These are phyloP conservation scores for Pocillopora damicornis DNA, from an alignment of 64 coral and sea anemone genomes.

Conservation along the genomic window DNA sequence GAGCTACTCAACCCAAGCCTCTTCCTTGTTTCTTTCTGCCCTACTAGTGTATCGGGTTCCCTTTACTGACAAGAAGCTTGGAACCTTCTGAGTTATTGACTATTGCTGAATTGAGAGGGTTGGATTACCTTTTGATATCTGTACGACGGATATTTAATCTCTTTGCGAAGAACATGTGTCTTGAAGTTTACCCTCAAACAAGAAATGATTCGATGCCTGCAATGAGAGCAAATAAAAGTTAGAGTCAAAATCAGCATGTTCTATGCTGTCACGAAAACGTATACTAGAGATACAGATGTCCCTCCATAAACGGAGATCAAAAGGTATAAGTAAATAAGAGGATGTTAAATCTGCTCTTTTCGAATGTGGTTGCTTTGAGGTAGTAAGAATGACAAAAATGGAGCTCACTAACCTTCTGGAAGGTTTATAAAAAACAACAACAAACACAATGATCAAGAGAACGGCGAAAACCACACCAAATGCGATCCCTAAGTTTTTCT, in stretches of 20 bases:
- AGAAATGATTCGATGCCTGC: conserved; percentile 24
- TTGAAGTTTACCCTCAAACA: conserved; percentile 30
- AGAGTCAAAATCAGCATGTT: not conserved
- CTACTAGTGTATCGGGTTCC: too few species aligned
- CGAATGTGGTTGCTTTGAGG: too few species aligned
- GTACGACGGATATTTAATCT: conserved; percentile 4
- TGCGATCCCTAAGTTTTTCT: conserved; percentile 9
- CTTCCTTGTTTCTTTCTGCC: too few species aligned
- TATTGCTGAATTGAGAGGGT: not conserved
- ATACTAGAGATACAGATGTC: not conserved
- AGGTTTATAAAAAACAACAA: conserved; percentile 18
- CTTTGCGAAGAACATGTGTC: conserved; percentile 23
- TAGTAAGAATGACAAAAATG: too few species aligned
- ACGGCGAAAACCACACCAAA: conserved; percentile 6
- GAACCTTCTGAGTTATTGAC: not conserved
- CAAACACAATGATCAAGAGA: not conserved
- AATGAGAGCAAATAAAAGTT: not conserved
- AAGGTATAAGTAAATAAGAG: too few species aligned
- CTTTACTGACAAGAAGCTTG: not conserved
- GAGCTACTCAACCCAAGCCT: too few species aligned
- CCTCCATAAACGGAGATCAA: too few species aligned
- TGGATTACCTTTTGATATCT: conserved; percentile 41
- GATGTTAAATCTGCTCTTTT: too few species aligned
- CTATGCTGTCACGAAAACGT: not conserved
- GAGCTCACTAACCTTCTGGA: conserved; percentile 12